Conservation (phyloP, 2,113 vertebrate species). For the Macaca fascicularis region DNA sequence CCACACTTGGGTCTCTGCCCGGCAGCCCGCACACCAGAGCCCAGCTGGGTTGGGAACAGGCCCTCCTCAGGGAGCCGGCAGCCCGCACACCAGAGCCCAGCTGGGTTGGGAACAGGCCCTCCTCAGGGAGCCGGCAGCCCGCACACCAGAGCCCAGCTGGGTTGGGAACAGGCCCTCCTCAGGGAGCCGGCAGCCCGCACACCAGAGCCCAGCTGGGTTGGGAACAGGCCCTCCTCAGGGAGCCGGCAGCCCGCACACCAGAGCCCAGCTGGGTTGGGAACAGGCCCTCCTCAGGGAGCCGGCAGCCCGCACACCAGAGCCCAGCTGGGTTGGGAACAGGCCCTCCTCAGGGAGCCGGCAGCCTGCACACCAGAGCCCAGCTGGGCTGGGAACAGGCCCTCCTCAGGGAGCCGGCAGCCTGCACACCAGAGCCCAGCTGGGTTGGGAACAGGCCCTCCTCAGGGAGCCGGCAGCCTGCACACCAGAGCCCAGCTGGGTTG, state of each 20-base stretch:
- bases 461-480: not conserved
- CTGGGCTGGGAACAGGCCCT: not conserved
- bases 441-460: not conserved
- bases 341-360: not conserved
- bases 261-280: not conserved
- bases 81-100: not conserved
- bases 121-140: not conserved
- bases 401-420: not conserved
- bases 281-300: not conserved
- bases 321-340: not conserved
- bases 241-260: not conserved
- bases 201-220: fast-evolving
- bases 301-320: too few relatives aligned
- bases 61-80: not conserved
- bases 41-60: not conserved
- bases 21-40: too few relatives aligned
- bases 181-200: not conserved
- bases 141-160: not conserved
- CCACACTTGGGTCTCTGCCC: not conserved
- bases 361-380: not conserved
- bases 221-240: not conserved
- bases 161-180: not conserved
- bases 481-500: fast-evolving
- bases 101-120: not conserved
- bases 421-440: not conserved